These are phyloP conservation scores for Pseudorhiza aurosa DNA, from an alignment of 30 jellyfish, hydroid and myxozoan genomes.

Conservation along the genomic window DNA sequence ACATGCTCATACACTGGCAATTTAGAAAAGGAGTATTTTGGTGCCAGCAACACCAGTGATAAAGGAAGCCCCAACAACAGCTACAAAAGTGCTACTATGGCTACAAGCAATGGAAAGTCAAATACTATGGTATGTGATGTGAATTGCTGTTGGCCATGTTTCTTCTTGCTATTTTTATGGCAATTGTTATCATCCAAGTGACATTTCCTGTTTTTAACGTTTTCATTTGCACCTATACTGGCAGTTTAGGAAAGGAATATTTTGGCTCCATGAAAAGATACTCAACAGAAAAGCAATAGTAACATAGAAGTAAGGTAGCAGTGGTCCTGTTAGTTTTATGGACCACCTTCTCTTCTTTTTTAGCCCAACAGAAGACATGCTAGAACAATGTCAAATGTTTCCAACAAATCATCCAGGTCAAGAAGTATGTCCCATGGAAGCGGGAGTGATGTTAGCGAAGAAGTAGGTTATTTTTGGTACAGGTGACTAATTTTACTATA, in stretches of 20 bases:
- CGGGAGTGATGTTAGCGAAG: slow-evolving; percentile 37
- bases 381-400: slow-evolving; percentile 55
- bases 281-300: too few species aligned
- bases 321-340: background rate
- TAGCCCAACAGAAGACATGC: slow-evolving; percentile 62
- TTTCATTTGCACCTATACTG: slow-evolving; percentile 49
- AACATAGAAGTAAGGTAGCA: too few species aligned
- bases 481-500: too few species aligned
- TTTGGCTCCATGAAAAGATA: too few species aligned
- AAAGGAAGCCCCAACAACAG: slow-evolving; percentile 60
- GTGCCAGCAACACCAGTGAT: slow-evolving; percentile 21
- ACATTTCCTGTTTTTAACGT: too few species aligned
- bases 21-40: slow-evolving; percentile 37
- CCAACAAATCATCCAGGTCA: slow-evolving; percentile 45
- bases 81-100: slow-evolving; percentile 18
- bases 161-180: too few species aligned
- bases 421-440: slow-evolving; percentile 68
- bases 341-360: background rate
- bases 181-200: too few species aligned
- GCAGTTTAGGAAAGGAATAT: slow-evolving; percentile 15
- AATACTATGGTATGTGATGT: slow-evolving; percentile 5
- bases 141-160: too few species aligned
- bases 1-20: slow-evolving; percentile 70
- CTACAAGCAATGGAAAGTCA: slow-evolving; percentile 20
- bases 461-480: background rate